Percentiles rank a stretch among this genome's conserved stretches.
Evolutionary conservation across 2,113 vertebrate genomes (phyloP).

Genomic region (Cinclus cinclus): DNA sequence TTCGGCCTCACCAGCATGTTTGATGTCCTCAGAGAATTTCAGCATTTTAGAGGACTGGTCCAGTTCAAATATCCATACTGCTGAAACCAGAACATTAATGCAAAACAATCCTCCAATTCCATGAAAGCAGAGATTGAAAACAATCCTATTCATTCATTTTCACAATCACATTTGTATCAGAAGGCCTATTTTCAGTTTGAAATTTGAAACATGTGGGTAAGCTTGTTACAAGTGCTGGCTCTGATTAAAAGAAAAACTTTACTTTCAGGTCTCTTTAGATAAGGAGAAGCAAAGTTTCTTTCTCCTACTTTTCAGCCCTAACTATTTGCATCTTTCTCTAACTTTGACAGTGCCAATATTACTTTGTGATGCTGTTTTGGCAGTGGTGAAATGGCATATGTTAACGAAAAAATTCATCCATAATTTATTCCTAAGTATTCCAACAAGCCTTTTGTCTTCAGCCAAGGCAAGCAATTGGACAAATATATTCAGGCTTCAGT

Average conservation of each 20-base stretch:
- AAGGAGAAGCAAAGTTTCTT: background rate
- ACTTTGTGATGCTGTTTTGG: background rate
- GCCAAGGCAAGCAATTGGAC: background rate
- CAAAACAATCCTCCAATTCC: background rate
- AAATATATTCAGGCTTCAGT: background rate
- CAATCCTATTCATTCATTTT: background rate
- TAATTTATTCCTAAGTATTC: background rate
- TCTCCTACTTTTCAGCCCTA: background rate
- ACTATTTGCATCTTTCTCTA: background rate
- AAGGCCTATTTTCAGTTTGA: background rate
- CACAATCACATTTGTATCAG: background rate
- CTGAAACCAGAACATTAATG: background rate
- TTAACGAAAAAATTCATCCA: background rate
- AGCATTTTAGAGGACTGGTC: background rate
- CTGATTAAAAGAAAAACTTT: background rate
- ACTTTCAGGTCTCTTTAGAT: background rate
- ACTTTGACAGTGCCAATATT: background rate
- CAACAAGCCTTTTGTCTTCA: background rate
- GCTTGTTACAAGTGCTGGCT: background rate
- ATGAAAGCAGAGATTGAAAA: background rate
- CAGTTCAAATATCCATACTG: background rate
- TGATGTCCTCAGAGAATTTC: background rate
- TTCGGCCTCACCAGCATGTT: background rate
- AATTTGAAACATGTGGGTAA: background rate
- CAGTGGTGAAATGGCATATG: background rate